phyloP scores from a whole-genome alignment of 1,140 invertebrate genomes.

The Caerostris darwini region DNA sequence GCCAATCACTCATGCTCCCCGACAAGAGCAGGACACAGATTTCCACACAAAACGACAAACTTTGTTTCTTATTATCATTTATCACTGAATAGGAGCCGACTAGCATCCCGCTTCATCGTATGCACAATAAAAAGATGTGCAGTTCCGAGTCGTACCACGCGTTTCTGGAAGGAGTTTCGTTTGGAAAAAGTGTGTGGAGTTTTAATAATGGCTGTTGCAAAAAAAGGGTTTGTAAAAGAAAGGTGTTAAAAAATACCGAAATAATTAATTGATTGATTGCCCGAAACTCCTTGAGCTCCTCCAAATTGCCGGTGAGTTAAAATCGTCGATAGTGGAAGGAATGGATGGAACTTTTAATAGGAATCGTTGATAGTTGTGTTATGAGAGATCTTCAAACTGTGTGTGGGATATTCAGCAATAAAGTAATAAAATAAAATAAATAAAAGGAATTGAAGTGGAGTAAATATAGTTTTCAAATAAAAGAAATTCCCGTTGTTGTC shows the following conservation, averaged over 20 bases:
- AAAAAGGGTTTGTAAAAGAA: not conserved
- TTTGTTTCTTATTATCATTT: slow-evolving; percentile 70
- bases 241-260: not conserved
- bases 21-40: slow-evolving; percentile 64
- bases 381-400: too few species aligned
- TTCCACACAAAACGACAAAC: slow-evolving; percentile 65
- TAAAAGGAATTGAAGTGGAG: not conserved
- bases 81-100: slow-evolving; percentile 43
- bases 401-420: not conserved
- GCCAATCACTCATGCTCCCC: slow-evolving; percentile 61
- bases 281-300: not conserved
- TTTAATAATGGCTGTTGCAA: not conserved
- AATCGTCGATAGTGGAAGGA: not conserved
- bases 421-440: not conserved
- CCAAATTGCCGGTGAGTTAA: not conserved
- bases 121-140: not conserved
- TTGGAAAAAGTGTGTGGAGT: not conserved
- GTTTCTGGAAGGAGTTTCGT: not conserved
- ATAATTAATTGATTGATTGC: not conserved
- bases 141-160: too few species aligned
- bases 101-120: not conserved
- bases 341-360: not conserved
- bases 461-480: too few species aligned
- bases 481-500: too few species aligned
- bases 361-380: not conserved